phyloP scores from a whole-genome alignment of 2,888 invertebrate genomes.

The Silvanus unidentatus region DNA sequence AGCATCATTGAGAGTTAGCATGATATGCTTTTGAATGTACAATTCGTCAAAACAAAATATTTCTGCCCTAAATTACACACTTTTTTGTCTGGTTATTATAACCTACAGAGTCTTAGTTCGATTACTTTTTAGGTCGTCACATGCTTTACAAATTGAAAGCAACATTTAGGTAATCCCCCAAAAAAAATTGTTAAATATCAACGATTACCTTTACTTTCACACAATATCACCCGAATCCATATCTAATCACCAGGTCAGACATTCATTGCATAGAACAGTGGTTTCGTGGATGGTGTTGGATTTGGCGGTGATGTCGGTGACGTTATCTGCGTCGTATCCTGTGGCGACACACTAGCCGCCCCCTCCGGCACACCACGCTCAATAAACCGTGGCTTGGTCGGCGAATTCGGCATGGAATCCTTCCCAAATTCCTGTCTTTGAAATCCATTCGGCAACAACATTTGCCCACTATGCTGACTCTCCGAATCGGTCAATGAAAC shows the following conservation, averaged over 20 bases:
- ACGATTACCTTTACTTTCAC: no score
- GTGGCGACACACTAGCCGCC: slow-evolving; percentile 64
- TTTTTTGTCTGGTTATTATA: slow-evolving; percentile 43
- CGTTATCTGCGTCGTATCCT: slow-evolving; percentile 49
- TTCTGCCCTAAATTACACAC: neutral
- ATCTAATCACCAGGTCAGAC: slow-evolving; percentile 53
- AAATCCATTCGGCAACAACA: slow-evolving; percentile 11
- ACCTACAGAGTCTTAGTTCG: slow-evolving; percentile 32
- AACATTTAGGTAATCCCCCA: neutral
- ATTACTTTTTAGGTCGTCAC: neutral
- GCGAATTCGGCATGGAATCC: slow-evolving; percentile 51
- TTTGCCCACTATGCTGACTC: slow-evolving; percentile 34
- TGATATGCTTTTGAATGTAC: no score
- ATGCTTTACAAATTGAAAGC: neutral
- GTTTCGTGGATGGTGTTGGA: slow-evolving; percentile 48
- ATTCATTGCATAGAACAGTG: slow-evolving; percentile 80
- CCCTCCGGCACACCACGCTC: slow-evolving; percentile 72
- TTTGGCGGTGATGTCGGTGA: slow-evolving; percentile 33
- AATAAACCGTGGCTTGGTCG: slow-evolving; percentile 47
- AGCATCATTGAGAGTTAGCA: no score
- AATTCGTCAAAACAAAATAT: neutral
- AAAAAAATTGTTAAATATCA: no score
- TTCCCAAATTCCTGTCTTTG: slow-evolving; percentile 13
- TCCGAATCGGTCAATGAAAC: slow-evolving; percentile 39
- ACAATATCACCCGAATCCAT: neutral